Conservation (phyloP, 1,140 invertebrate species). For the Hermatobates lingyangjiaoensis region DNA sequence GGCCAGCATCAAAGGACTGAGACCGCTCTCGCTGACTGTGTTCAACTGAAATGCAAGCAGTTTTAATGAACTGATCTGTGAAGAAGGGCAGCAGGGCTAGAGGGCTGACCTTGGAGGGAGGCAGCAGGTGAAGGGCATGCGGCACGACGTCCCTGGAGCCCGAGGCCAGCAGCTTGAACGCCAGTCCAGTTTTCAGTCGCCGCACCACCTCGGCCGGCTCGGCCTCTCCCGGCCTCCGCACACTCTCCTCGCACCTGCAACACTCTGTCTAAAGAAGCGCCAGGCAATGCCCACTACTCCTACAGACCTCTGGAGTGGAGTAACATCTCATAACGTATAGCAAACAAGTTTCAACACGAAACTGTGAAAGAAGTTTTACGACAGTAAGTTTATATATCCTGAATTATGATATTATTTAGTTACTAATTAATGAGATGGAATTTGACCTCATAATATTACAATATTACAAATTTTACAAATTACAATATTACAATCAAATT, state of each 20-base stretch:
- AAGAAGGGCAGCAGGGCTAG: constrained; percentile 4
- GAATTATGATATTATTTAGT: too few relatives aligned
- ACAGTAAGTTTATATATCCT: too few relatives aligned
- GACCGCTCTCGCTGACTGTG: constrained; percentile 55
- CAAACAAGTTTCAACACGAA: too few relatives aligned
- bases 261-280: too few relatives aligned
- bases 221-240: neutral
- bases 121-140: constrained; percentile 55
- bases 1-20: constrained; percentile 64
- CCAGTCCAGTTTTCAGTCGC: constrained; percentile 51
- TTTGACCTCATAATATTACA: too few relatives aligned
- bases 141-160: constrained; percentile 56
- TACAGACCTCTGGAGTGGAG: too few relatives aligned
- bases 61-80: neutral
- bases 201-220: constrained; percentile 25
- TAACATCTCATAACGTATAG: too few relatives aligned
- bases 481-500: too few relatives aligned
- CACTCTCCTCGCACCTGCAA: neutral
- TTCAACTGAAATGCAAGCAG: constrained; percentile 28
- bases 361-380: too few relatives aligned
- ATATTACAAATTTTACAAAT: too few relatives aligned
- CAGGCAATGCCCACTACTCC: too few relatives aligned
- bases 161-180: constrained; percentile 57
- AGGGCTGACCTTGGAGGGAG: constrained; percentile 36
- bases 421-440: too few relatives aligned